phyloP scores from a whole-genome alignment of 2,113 vertebrate genomes.

The Misgurnus mizolepis region DNA sequence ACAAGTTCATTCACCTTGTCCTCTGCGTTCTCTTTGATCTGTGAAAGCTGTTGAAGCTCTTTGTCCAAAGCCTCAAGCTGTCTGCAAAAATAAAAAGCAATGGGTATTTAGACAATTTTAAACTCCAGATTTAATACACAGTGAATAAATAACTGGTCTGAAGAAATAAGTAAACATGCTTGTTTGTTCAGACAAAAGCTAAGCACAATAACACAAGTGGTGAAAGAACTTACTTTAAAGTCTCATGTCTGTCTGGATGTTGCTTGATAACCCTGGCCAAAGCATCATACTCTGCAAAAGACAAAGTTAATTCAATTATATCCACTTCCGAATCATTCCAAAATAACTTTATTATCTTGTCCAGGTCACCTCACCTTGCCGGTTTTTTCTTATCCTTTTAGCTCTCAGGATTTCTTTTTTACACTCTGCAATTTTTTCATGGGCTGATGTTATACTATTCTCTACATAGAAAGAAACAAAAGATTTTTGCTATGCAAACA shows the following conservation, averaged over 20 bases:
- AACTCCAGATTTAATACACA: background rate
- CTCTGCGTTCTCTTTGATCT: conserved; percentile 95
- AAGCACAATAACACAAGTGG: background rate
- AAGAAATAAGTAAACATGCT: background rate
- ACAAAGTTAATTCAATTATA: background rate
- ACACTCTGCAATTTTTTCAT: conserved; percentile 96
- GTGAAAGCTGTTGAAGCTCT: conserved; percentile 93
- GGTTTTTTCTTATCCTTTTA: conserved; percentile 97
- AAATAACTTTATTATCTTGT: background rate
- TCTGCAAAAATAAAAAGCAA: conserved; percentile 66
- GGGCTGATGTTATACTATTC: conserved; percentile 89
- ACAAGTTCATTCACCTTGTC: conserved; percentile 82
- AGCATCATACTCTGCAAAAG: conserved; percentile 89
- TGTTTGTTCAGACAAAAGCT: background rate
- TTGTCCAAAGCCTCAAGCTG: conserved; percentile 94
- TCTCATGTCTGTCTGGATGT: conserved; percentile 95
- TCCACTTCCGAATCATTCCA: background rate
- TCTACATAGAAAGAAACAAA: conserved; percentile 68
- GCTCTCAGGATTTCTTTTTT: conserved; percentile 98
- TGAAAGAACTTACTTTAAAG: conserved; percentile 83
- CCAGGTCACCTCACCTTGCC: conserved; percentile 82
- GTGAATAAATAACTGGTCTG: background rate
- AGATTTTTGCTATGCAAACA: background rate
- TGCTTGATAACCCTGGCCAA: conserved; percentile 97
- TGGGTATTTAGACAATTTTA: background rate